Conservation (phyloP, 2,113 vertebrate species). For the Otolemur garnettii region DNA sequence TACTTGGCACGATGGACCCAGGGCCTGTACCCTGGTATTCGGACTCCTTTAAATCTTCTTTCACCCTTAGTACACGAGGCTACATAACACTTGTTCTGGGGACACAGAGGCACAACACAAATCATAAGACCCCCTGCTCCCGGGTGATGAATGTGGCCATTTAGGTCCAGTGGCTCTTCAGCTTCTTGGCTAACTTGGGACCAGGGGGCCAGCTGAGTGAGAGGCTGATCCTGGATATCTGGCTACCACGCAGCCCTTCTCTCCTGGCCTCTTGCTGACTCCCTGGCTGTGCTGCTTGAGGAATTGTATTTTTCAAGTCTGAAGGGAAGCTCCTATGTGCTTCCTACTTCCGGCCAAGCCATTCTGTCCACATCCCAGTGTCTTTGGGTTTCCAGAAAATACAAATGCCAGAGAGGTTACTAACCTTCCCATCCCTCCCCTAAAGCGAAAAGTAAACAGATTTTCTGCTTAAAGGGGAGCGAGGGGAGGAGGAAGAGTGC, state of each 20-base stretch:
- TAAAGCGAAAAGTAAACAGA: neutral
- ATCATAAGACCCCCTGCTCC: neutral
- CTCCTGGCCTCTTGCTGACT: too few species aligned
- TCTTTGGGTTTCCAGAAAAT: neutral
- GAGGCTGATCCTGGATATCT: too few species aligned
- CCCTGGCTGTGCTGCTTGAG: neutral
- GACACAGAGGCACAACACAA: neutral
- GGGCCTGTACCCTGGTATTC: neutral
- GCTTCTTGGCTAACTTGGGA: neutral
- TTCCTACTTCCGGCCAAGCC: neutral
- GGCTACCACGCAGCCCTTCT: neutral
- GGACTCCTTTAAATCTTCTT: neutral
- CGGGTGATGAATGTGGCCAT: neutral
- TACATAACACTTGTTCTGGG: too few species aligned
- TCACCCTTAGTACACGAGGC: too few species aligned
- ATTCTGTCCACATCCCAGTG: neutral
- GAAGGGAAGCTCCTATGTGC: neutral
- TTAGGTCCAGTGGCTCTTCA: neutral
- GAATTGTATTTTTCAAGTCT: neutral
- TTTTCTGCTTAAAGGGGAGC: too few species aligned
- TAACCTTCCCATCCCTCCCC: neutral
- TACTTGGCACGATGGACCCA: rapidly evolving
- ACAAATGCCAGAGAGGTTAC: neutral
- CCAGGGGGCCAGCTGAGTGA: neutral
- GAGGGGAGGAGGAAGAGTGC: too few species aligned